Conservation (phyloP, 2,888 invertebrate species). For the Folsomia manolachei region DNA sequence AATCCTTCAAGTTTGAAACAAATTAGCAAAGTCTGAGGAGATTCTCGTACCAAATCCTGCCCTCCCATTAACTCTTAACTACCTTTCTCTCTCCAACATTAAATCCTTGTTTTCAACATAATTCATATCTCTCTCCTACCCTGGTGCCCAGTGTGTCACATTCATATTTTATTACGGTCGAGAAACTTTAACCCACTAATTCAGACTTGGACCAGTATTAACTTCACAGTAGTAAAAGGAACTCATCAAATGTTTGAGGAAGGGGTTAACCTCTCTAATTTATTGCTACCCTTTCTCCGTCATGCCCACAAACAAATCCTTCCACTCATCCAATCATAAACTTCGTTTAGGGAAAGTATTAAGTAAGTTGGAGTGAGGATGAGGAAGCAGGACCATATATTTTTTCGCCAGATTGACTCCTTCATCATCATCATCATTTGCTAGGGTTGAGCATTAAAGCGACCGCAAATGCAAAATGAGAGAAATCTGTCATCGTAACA, state of each 20-base stretch:
- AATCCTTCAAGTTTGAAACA: neutral
- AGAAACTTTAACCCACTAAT: neutral
- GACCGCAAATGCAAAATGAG: neutral
- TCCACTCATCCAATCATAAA: neutral
- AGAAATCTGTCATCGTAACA: slow-evolving; percentile 11
- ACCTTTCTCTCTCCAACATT: neutral
- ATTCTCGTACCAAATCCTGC: neutral
- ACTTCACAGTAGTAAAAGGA: neutral
- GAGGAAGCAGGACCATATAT: neutral
- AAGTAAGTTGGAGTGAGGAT: neutral
- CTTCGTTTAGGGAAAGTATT: neutral
- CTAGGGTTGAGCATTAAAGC: neutral
- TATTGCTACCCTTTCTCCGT: neutral
- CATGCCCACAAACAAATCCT: neutral
- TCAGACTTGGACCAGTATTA: neutral
- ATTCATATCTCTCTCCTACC: neutral
- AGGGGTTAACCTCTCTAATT: neutral
- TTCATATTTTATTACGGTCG: slow-evolving; percentile 1
- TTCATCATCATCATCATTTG: neutral
- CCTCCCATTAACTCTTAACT: neutral
- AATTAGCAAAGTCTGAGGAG: neutral
- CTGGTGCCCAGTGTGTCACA: neutral
- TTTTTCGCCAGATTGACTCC: neutral
- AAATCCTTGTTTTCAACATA: neutral
- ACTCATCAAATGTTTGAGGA: neutral